Evolutionary conservation across 1,140 invertebrate genomes (phyloP).

Genomic region (Drosophila kepulauana): DNA sequence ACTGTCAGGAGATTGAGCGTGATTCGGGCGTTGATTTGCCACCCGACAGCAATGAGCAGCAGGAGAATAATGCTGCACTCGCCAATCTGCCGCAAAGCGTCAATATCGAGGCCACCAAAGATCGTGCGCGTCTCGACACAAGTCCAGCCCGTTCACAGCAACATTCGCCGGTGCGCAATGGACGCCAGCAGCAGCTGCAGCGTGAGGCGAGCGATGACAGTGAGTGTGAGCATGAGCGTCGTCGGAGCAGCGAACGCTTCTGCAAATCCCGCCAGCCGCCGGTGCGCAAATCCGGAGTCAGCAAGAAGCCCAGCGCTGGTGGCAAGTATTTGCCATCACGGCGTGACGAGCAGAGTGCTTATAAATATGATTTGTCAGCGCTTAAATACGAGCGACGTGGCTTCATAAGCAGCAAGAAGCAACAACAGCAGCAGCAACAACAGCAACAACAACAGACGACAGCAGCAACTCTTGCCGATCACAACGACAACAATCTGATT

Average conservation of each 20-base stretch:
- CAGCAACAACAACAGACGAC: slow-evolving; percentile 50
- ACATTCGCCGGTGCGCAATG: slow-evolving; percentile 63
- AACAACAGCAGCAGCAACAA: slow-evolving; percentile 62
- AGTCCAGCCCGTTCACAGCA: slow-evolving; percentile 77
- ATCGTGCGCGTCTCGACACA: slow-evolving; percentile 73
- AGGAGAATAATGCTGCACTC: slow-evolving; percentile 72
- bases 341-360: slow-evolving; percentile 75
- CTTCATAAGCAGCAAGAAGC: slow-evolving; percentile 81
- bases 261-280: slow-evolving; percentile 82
- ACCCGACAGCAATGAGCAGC: slow-evolving; percentile 37
- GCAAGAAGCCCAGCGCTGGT: slow-evolving; percentile 65
- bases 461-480: slow-evolving; percentile 54
- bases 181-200: slow-evolving; percentile 53
- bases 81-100: slow-evolving; percentile 57
- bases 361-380: slow-evolving; percentile 81
- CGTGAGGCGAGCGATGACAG: slow-evolving; percentile 84
- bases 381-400: slow-evolving; percentile 81
- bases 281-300: slow-evolving; percentile 74
- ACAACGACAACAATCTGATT: slow-evolving; percentile 84
- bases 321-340: slow-evolving; percentile 73
- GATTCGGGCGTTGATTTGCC: slow-evolving; percentile 39
- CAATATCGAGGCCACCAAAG: slow-evolving; percentile 48
- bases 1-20: slow-evolving; percentile 73
- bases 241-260: slow-evolving; percentile 82
- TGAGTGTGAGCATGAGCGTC: slow-evolving; percentile 85